These are phyloP conservation scores for Endotricha flammealis DNA, from an alignment of 2,888 invertebrate species.

Conservation along the genomic window DNA sequence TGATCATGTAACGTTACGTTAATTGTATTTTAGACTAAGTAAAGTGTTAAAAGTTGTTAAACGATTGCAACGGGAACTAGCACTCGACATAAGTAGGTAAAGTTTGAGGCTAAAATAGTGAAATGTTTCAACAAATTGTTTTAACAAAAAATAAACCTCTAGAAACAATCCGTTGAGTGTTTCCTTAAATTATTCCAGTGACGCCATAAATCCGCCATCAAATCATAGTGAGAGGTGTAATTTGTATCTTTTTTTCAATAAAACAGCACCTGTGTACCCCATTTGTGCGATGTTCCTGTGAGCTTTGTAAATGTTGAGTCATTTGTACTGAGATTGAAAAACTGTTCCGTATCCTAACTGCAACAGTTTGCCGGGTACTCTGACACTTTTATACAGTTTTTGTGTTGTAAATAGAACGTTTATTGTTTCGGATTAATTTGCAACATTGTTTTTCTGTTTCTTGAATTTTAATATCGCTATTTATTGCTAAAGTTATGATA, in stretches of 20 bases:
- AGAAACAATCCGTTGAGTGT: background rate
- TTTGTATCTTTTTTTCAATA: slow-evolving; percentile 76
- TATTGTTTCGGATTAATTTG: no score
- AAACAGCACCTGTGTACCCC: slow-evolving; percentile 68
- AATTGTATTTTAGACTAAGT: background rate
- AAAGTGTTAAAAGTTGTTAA: no score
- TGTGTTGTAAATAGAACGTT: no score
- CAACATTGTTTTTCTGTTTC: no score
- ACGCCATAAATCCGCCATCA: slow-evolving; percentile 53
- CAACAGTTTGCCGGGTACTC: slow-evolving; percentile 50
- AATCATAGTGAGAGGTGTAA: slow-evolving; percentile 60
- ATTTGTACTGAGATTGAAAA: slow-evolving; percentile 75
- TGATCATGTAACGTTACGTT: background rate
- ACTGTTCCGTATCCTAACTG: slow-evolving; percentile 52
- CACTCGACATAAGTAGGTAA: no score
- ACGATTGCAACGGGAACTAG: no score
- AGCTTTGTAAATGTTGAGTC: slow-evolving; percentile 69
- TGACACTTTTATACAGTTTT: background rate
- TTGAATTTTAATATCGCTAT: no score
- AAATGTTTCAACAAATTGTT: no score
- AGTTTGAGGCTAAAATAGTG: no score
- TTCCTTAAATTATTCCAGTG: slow-evolving; percentile 20
- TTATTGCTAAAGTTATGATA: no score
- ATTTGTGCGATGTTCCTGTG: slow-evolving; percentile 56
- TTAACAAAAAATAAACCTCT: background rate